Evolutionary conservation across 2,888 invertebrate genomes (phyloP), one percentile per base, ranked within the genome.

Genomic region (Seira musarum): DNA sequence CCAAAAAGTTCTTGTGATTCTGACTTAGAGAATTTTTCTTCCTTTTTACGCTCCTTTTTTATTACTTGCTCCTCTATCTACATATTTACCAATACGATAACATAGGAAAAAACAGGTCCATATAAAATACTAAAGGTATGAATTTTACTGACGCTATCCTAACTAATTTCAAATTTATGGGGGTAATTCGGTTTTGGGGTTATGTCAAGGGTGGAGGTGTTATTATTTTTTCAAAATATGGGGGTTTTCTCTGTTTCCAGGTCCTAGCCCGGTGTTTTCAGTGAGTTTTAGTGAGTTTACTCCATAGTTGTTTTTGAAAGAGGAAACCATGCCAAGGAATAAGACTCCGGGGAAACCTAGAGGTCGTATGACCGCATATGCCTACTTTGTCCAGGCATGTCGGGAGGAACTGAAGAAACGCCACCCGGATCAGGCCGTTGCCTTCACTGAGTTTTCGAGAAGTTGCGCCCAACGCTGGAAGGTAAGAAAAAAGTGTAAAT

Each of bases 381-480:
- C 97, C 35, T 97, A 95, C 92, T 99, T 99, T 91, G 98, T 99
- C 87, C 98, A 99, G 90, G 98, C 98, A 69, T 99, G 99, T 91
- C 94, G 99, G 84, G 99, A 99, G 89, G 99, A 99, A 90, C 99
- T 99, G 91, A 99, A 98, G 93, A 98, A 98, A 91, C 98, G 98
- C 90, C 97, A 98, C 89, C 99, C 99, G 15, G 97, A 97, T 88
- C 99, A 99, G 90, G 96, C 95, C 89, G 98, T 99, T 68, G 95
- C 68, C n/a, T 77, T 81, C n/a, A 73, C 72, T n/a, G 77, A 81
- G 17, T 77, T 81, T 53, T 77, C 77, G 22, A 67, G 73, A 64
- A 69, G 68, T 35, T 80, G 80, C 25, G 74, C 74, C 15, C 68
- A 74, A 35, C 65, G 74, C 17, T 80, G 80, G 80, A 80, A 80